Percentiles rank a stretch among this genome's conserved stretches.
Conservation (phyloP, 2,888 invertebrate species). For the Lamproptera curius region DNA sequence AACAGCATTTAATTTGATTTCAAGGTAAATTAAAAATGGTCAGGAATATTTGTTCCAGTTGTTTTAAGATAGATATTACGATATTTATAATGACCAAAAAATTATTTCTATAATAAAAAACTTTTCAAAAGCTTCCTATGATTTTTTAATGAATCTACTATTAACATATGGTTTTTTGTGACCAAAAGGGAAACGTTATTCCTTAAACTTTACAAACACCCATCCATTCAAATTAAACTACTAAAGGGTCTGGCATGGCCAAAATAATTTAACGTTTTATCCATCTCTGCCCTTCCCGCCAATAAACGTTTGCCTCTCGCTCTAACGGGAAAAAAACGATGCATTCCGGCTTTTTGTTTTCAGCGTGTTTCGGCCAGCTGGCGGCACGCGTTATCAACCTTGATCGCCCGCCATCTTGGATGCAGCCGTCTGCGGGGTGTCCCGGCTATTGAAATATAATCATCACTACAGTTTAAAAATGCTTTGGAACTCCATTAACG, state of each 20-base stretch:
- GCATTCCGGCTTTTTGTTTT: constrained; percentile 41
- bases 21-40: no score
- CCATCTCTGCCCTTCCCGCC: background rate
- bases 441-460: constrained; percentile 28
- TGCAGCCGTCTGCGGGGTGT: constrained; percentile 63
- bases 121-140: background rate
- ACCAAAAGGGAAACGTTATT: background rate
- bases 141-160: background rate
- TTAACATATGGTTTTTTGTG: background rate
- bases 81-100: no score
- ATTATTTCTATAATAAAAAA: no score
- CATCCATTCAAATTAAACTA: background rate
- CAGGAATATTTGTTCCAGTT: no score
- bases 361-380: constrained; percentile 56
- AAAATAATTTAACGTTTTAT: no score
- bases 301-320: constrained; percentile 9
- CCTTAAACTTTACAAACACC: background rate
- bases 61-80: no score
- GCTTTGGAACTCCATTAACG: background rate
- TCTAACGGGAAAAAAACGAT: constrained; percentile 3
- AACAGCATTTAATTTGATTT: no score
- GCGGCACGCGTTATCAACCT: constrained; percentile 66
- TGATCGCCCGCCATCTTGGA: constrained; percentile 72
- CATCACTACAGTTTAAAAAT: constrained; percentile 5
- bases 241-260: background rate